These are phyloP conservation scores for Choristoneura rosaceana DNA, from an alignment of 2,888 invertebrate species.

Conservation along the genomic window DNA sequence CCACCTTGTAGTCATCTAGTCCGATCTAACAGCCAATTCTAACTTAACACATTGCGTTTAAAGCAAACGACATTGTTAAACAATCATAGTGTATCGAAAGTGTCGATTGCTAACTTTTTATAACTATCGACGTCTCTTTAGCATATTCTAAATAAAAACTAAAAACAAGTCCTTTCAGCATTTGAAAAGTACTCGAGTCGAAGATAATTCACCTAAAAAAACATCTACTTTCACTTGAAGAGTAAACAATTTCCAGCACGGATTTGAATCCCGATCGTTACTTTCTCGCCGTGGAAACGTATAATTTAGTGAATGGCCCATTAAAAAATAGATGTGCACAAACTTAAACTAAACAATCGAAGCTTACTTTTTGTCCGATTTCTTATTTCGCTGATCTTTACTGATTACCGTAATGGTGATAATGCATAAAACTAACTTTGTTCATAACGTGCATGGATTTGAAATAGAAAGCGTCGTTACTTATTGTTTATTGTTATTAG, in stretches of 20 bases:
- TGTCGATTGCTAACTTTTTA: constrained; percentile 10
- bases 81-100: not conserved
- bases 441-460: constrained; percentile 56
- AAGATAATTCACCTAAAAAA: constrained; percentile 49
- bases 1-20: constrained; percentile 68
- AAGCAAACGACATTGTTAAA: constrained; percentile 42
- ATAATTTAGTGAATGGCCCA: constrained; percentile 74
- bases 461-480: constrained; percentile 67
- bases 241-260: constrained; percentile 65
- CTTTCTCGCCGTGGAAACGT: constrained; percentile 73
- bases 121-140: not conserved
- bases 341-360: constrained; percentile 68
- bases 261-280: constrained; percentile 68
- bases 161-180: constrained; percentile 24
- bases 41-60: constrained; percentile 69
- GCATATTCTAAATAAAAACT: constrained; percentile 5
- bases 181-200: constrained; percentile 43
- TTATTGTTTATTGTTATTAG: constrained; percentile 64
- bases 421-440: constrained; percentile 71
- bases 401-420: constrained; percentile 69
- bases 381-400: constrained; percentile 64
- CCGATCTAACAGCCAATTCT: constrained; percentile 60
- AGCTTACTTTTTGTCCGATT: constrained; percentile 61
- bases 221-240: constrained; percentile 69
- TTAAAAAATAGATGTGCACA: constrained; percentile 65